Percentiles rank a stretch among this genome's conserved stretches.
Evolutionary conservation across 2,797 vertebrate species (phyloP).

Genomic region (Crypturellus tataupa): DNA sequence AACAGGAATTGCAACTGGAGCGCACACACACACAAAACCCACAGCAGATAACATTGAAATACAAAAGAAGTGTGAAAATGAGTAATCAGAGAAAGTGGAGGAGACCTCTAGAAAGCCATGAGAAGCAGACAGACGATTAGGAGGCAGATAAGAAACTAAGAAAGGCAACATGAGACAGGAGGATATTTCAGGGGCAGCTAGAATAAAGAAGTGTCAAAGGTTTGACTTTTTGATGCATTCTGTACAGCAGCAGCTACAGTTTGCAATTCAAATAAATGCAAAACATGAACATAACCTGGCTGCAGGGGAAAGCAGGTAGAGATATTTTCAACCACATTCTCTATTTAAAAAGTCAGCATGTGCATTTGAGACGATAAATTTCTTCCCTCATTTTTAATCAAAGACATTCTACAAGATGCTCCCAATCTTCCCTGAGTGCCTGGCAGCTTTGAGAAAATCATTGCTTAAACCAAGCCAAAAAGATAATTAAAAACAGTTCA

Average conservation of each 20-base stretch:
- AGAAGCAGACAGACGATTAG: neutral
- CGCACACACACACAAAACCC: neutral
- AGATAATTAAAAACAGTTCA: constrained; percentile 67
- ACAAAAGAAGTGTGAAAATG: neutral
- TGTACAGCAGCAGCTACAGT: neutral
- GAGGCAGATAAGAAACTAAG: neutral
- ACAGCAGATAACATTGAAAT: neutral
- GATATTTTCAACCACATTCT: neutral
- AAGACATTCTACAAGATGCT: constrained; percentile 6
- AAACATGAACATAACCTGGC: constrained; percentile 15
- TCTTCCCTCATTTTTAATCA: constrained; percentile 34
- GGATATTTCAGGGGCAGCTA: neutral
- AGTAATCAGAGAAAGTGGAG: neutral
- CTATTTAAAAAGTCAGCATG: neutral
- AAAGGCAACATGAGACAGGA: neutral
- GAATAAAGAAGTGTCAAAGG: neutral
- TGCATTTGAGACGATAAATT: neutral
- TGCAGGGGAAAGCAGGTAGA: neutral
- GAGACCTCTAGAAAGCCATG: neutral
- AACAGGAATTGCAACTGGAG: neutral
- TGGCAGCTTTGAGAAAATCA: constrained; percentile 45
- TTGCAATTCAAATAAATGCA: constrained; percentile 45
- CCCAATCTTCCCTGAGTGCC: neutral
- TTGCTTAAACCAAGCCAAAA: constrained; percentile 50
- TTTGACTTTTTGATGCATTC: neutral